phyloP scores from a whole-genome alignment of 2,888 invertebrate species.

The Drosophila lutescens region DNA sequence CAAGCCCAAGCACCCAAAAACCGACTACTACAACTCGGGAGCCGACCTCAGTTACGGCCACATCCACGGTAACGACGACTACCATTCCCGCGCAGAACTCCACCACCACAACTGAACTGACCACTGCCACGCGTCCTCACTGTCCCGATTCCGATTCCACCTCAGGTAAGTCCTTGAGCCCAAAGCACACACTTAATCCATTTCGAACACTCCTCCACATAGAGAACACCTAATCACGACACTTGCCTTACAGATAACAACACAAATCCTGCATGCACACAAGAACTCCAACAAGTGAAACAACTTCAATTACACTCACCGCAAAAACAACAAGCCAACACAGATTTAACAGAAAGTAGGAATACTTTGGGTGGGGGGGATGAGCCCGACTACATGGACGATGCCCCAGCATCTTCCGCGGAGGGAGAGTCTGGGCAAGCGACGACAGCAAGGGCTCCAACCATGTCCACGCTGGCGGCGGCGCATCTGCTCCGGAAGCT shows the following conservation, averaged over 20 bases:
- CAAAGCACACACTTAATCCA: not conserved
- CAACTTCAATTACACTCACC: slow-evolving; percentile 33
- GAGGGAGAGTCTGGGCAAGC: slow-evolving; percentile 19
- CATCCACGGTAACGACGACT: slow-evolving; percentile 1
- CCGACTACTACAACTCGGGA: slow-evolving; percentile 1
- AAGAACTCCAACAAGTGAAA: slow-evolving; percentile 20
- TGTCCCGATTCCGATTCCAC: slow-evolving; percentile 21
- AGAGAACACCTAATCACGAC: slow-evolving; percentile 30
- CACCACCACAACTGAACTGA: slow-evolving; percentile 16
- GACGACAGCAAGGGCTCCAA: slow-evolving; percentile 23
- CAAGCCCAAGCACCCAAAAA: not conserved
- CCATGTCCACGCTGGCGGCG: slow-evolving; percentile 58
- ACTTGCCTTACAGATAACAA: slow-evolving; percentile 58
- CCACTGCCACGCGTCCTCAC: slow-evolving; percentile 13
- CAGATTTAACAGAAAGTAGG: not conserved
- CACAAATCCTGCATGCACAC: slow-evolving; percentile 49
- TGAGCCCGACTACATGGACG: slow-evolving; percentile 53
- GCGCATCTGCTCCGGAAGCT: slow-evolving; percentile 54
- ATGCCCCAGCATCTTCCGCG: slow-evolving; percentile 25
- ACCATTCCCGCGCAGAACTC: slow-evolving; percentile 1
- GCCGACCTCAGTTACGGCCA: not conserved
- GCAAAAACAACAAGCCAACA: not conserved
- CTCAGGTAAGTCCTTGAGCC: slow-evolving; percentile 28
- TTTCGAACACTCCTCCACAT: not conserved
- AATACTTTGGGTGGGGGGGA: not conserved